Percentiles rank a stretch among this genome's conserved stretches.
Evolutionary conservation across 2,888 invertebrate genomes (phyloP).

Genomic region (Troides helena): DNA sequence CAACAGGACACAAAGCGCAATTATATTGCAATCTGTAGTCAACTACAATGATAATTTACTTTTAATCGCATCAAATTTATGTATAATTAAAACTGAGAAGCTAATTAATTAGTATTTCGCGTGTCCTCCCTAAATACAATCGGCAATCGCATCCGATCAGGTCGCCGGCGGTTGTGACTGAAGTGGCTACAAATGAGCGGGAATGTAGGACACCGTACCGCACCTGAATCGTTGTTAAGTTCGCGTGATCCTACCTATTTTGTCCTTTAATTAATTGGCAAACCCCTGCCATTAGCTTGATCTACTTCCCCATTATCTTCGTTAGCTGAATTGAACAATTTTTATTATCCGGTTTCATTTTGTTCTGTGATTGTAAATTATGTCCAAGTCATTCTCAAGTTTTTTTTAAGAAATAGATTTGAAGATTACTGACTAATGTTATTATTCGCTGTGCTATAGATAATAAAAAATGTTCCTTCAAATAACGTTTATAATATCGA

Average conservation of each 20-base stretch:
- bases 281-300: slow-evolving; percentile 65
- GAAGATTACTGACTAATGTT: too few relatives aligned
- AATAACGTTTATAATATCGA: background rate
- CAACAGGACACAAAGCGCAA: too few relatives aligned
- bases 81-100: background rate
- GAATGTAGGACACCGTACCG: slow-evolving; percentile 53
- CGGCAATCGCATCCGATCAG: slow-evolving; percentile 30
- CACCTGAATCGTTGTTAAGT: slow-evolving; percentile 46
- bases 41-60: too few relatives aligned
- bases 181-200: slow-evolving; percentile 41
- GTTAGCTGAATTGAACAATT: slow-evolving; percentile 32
- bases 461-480: too few relatives aligned
- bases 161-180: slow-evolving; percentile 30
- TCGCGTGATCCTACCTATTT: slow-evolving; percentile 65
- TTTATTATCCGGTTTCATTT: slow-evolving; percentile 6
- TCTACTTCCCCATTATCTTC: slow-evolving; percentile 52
- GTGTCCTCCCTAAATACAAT: slow-evolving; percentile 33
- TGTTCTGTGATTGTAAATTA: background rate
- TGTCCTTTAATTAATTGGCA: slow-evolving; percentile 68
- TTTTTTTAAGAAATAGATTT: too few relatives aligned
- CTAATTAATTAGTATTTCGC: slow-evolving; percentile 32
- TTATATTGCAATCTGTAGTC: too few relatives aligned
- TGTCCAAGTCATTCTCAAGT: too few relatives aligned
- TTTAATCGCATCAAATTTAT: too few relatives aligned
- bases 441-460: too few relatives aligned